These are phyloP conservation scores for Epistrophe eligans DNA, from an alignment of 2,888 invertebrate genomes.

Conservation along the genomic window DNA sequence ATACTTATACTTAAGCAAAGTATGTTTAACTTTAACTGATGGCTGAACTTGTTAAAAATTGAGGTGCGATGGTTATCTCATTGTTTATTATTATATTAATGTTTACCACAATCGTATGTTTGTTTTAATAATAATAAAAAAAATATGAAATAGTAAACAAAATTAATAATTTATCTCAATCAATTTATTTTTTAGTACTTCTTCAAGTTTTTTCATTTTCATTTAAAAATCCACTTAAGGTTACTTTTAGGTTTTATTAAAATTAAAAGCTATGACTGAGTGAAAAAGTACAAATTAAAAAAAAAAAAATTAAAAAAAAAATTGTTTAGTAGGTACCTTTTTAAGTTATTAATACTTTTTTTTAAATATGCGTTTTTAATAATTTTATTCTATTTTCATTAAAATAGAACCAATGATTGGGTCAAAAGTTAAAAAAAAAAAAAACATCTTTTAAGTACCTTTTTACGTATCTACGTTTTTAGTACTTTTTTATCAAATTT, in stretches of 20 bases:
- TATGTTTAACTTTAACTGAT: constrained; percentile 1
- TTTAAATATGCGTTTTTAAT: too few species aligned
- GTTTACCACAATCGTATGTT: background rate
- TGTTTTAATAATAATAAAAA: background rate
- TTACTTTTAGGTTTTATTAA: background rate
- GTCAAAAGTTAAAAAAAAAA: too few species aligned
- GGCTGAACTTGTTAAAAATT: constrained; percentile 32
- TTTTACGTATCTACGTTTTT: too few species aligned
- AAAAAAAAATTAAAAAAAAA: too few species aligned
- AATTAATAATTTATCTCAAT: constrained; percentile 1
- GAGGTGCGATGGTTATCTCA: constrained; percentile 2
- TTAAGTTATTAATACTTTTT: too few species aligned
- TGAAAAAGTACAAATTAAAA: too few species aligned
- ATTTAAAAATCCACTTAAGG: background rate
- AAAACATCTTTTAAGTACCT: too few species aligned
- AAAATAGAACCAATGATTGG: too few species aligned
- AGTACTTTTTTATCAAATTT: too few species aligned
- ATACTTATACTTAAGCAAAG: background rate
- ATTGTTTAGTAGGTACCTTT: too few species aligned
- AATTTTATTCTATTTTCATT: too few species aligned
- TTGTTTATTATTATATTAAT: background rate
- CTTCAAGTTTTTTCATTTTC: background rate
- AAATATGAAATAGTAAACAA: background rate
- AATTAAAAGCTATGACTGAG: background rate
- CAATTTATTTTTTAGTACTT: background rate